Base-by-base conservation (phyloP, 2,113 vertebrate genomes). In the Anoplopoma fimbria region DNA sequence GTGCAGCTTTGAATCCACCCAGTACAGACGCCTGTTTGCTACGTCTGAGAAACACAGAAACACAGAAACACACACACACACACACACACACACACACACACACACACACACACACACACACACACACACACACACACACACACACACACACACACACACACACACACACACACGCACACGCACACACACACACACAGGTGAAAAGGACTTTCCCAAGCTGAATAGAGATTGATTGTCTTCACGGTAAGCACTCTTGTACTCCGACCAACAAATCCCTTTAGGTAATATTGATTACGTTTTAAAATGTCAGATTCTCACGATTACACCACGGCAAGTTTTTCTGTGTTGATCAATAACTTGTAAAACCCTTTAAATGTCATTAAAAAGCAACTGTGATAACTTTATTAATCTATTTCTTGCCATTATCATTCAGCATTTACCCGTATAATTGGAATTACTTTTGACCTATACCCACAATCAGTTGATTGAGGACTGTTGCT, bases 1-100 rank as follows among this genome's bases (percentile, higher is more conserved):
- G 89, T 99, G 98, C 73, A 99, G 92, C 91, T 99, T 99, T 45
- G 98, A 99, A 88, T 99, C 98, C 69, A 99, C 97, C 98, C 98
- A 99, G 93, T 99, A 99, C n/a, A 99, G 91, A 75, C 98, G 98
- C 79, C 96, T 96, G 92, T 95, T 98, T 89, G 97, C 95, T 81
- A 99, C 91, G 88, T 99, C 98, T 99, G 95, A 75, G 19, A 77
- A 72, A 63, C 5, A 71, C 88, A 94, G 90, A 83, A 79, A 78
- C 45, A 65, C 64, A 88, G 58, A 87, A 72, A 89, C 55, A 57
- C 49, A 87, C 63, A 92, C 8, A 42, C 36, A 70, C 72, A 65
- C 49, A 29, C 67, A 77, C 63, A 85, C 29, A 64, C 34, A 57
- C 61, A 69, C 53, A 89, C 4, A 81, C 63, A 69, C 38, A 68